Base-by-base conservation (phyloP, 1,140 invertebrate genomes). In the Akabosia matsudoensis region DNA sequence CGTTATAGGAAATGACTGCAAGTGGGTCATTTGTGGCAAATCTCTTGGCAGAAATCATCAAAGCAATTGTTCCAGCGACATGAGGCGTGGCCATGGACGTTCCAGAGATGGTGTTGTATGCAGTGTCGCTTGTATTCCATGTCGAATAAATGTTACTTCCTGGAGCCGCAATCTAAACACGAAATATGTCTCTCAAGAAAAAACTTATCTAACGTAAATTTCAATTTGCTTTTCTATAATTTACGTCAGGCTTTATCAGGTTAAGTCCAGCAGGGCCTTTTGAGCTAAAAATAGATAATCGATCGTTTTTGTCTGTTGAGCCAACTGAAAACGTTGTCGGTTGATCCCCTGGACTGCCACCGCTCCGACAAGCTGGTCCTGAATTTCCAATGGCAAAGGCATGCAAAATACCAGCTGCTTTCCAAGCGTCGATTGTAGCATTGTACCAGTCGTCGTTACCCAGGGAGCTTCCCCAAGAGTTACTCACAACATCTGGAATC, bases 401-500 rank as follows among this genome's bases (percentile, higher is more conserved):
- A 18, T 7, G 18, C 7, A 45, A 18, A 10, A 45, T 45, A n/a
- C 54, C 54, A 14, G 54, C 54, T n/a, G 54, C 54, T 22, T 61
- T 61, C 54, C 54, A 61, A 61, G 7, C n/a, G 10, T 61, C 54
- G n/a, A 61, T 61, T 61, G 54, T 61, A 7, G 54, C 54, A 24
- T 61, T 61, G 22, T 61, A 61, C 54, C 54, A 61, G n/a, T 7
- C 7, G 26, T 61, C 54, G 4, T 24, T 24, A n/a, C 54, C 54
- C 16, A 61, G 4, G 7, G 10, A 14, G 16, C 14, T n/a, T n/a
- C 54, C 54, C 54, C 54, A 61, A 22, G 54, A 61, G 54, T 61
- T 61, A 61, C 54, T 67, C 1, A 67, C 61, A 24, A 67, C 61
- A 31, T 67, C 61, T 4, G 61, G 61, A 31, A 67, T 31, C 22